Conservation (phyloP, 1,140 invertebrate species). For the Drosophila baimaii region DNA sequence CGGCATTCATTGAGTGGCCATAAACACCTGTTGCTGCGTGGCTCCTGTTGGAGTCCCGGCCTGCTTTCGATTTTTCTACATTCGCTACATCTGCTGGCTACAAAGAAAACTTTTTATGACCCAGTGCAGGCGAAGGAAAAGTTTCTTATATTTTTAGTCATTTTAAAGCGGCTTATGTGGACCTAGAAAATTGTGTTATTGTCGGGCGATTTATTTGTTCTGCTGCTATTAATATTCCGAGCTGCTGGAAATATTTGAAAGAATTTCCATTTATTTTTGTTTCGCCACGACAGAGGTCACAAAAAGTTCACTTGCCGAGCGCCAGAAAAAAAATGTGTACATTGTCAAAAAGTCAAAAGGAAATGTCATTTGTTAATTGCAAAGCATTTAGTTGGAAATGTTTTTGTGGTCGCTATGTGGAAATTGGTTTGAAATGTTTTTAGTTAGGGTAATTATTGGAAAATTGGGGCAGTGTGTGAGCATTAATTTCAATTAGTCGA, state of each 20-base stretch:
- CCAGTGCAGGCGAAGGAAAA: slow-evolving; percentile 16
- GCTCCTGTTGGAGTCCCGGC: slow-evolving; percentile 33
- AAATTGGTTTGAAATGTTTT: slow-evolving; percentile 24
- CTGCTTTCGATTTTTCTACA: slow-evolving; percentile 25
- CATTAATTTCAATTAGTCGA: slow-evolving; percentile 45
- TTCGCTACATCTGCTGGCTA: slow-evolving; percentile 47
- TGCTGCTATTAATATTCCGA: slow-evolving; percentile 37
- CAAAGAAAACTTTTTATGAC: slow-evolving; percentile 62
- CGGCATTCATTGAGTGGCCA: slow-evolving; percentile 72
- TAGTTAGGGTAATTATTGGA: slow-evolving; percentile 36
- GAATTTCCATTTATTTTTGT: slow-evolving; percentile 42
- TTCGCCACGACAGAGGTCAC: slow-evolving; percentile 11
- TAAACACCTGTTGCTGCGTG: slow-evolving; percentile 70
- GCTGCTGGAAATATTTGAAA: slow-evolving; percentile 40
- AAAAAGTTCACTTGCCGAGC: slow-evolving; percentile 25
- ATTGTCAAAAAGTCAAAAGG: slow-evolving; percentile 62
- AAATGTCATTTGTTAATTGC: slow-evolving; percentile 75
- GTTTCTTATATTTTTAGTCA: slow-evolving; percentile 48
- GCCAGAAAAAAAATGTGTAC: slow-evolving; percentile 45
- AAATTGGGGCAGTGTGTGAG: slow-evolving; percentile 1
- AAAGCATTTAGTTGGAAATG: slow-evolving; percentile 53
- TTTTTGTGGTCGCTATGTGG: slow-evolving; percentile 42
- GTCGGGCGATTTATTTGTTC: slow-evolving; percentile 39
- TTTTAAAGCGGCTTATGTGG: slow-evolving; percentile 55
- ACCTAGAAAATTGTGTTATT: slow-evolving; percentile 40